Evolutionary conservation across 1,140 invertebrate genomes (phyloP).

Genomic region (Penaeus indicus): DNA sequence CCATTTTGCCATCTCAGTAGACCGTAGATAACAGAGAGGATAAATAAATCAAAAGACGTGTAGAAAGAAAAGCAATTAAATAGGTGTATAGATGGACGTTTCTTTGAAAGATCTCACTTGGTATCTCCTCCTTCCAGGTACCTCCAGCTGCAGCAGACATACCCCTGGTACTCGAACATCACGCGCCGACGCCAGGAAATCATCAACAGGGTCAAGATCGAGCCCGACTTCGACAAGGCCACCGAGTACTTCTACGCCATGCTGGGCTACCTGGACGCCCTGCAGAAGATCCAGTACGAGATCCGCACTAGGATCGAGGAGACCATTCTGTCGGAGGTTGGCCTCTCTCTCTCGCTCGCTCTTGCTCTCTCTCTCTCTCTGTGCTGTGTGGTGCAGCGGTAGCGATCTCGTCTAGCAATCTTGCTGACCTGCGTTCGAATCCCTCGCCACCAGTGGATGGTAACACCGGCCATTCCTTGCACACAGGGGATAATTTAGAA

Average conservation of each 20-base stretch:
- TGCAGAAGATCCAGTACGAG: slow-evolving; percentile 65
- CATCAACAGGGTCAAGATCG: slow-evolving; percentile 58
- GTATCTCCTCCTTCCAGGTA: slow-evolving; percentile 26
- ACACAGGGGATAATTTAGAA: too few relatives aligned
- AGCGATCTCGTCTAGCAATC: too few relatives aligned
- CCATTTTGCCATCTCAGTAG: too few relatives aligned
- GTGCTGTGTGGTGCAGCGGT: too few relatives aligned
- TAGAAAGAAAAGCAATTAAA: neutral
- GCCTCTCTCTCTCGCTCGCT: too few relatives aligned
- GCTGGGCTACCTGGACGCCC: slow-evolving; percentile 67
- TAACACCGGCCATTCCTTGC: too few relatives aligned
- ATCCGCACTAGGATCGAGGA: slow-evolving; percentile 51
- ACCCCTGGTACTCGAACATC: slow-evolving; percentile 63
- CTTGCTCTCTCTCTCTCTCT: too few relatives aligned
- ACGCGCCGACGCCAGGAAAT: slow-evolving; percentile 55
- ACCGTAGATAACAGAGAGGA: too few relatives aligned
- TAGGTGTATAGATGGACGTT: neutral
- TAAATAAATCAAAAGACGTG: neutral
- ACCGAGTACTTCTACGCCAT: slow-evolving; percentile 68
- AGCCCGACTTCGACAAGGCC: slow-evolving; percentile 65
- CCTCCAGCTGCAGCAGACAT: slow-evolving; percentile 53
- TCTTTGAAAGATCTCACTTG: neutral
- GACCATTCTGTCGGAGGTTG: slow-evolving; percentile 42
- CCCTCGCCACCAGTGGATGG: too few relatives aligned
- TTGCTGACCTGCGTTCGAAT: too few relatives aligned